phyloP scores from a whole-genome alignment of 2,888 invertebrate species.

The Apamea crenata region DNA sequence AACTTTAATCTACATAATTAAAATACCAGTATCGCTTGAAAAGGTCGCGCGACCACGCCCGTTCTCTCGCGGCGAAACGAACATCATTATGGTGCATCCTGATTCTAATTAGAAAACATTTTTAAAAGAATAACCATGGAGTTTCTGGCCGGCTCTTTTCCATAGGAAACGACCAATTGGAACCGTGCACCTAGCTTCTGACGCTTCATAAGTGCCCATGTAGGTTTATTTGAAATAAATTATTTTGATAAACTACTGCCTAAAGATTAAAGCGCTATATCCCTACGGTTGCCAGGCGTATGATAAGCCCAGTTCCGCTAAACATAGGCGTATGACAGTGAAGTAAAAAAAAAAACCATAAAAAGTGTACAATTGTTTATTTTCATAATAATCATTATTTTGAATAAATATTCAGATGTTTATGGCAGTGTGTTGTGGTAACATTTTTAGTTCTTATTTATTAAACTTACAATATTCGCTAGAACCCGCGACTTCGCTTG shows the following conservation, averaged over 20 bases:
- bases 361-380: constrained; percentile 68
- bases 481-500: constrained; percentile 38
- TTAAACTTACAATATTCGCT: constrained; percentile 52
- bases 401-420: constrained; percentile 59
- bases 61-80: too few relatives aligned
- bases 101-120: too few relatives aligned
- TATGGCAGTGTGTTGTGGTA: constrained; percentile 69
- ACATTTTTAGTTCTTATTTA: constrained; percentile 48
- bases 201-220: too few relatives aligned
- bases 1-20: too few relatives aligned
- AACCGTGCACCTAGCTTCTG: too few relatives aligned
- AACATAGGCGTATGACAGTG: neutral
- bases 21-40: too few relatives aligned
- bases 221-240: too few relatives aligned
- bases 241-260: neutral
- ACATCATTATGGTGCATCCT: too few relatives aligned
- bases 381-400: constrained; percentile 62
- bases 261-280: neutral
- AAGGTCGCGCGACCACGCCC: too few relatives aligned
- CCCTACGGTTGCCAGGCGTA: neutral
- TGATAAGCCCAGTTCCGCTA: neutral
- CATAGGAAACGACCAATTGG: too few relatives aligned
- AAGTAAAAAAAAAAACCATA: constrained; percentile 58
- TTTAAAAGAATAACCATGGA: too few relatives aligned
- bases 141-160: too few relatives aligned